phyloP scores from a whole-genome alignment of 1,140 invertebrate species.

The Drosophila fuyamai region DNA sequence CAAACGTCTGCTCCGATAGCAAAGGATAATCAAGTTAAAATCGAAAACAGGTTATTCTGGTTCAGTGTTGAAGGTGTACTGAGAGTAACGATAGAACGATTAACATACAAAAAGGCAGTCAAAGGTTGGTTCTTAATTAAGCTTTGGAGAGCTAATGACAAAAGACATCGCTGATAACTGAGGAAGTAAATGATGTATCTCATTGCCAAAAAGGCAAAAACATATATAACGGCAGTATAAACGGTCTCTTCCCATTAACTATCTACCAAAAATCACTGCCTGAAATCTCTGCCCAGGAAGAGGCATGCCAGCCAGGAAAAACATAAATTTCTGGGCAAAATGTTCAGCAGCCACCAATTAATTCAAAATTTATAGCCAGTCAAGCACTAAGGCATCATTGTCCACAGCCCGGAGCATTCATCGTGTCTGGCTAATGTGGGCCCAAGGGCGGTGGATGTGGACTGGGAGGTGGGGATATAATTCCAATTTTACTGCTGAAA shows the following conservation, averaged over 20 bases:
- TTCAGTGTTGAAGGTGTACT: no score
- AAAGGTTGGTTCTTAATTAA: neutral
- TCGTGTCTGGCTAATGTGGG: constrained; percentile 45
- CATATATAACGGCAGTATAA: neutral
- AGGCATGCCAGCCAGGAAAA: constrained; percentile 30
- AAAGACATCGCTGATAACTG: neutral
- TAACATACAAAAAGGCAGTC: neutral
- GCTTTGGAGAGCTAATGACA: neutral
- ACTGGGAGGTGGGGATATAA: constrained; percentile 2
- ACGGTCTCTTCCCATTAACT: neutral
- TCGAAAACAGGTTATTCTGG: no score
- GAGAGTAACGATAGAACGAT: no score
- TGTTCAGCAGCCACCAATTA: constrained; percentile 62
- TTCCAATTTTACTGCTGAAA: constrained; percentile 23
- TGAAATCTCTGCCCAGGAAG: constrained; percentile 21
- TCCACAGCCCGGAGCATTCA: constrained; percentile 40
- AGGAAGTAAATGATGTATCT: neutral
- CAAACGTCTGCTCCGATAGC: constrained; percentile 54
- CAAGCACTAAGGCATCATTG: constrained; percentile 50
- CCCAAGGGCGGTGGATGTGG: neutral
- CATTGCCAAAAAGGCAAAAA: no score
- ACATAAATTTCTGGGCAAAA: constrained; percentile 43
- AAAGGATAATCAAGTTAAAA: constrained; percentile 67
- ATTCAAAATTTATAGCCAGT: constrained; percentile 76
- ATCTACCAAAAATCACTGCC: neutral